These are phyloP conservation scores for Acanthornis magna DNA, from an alignment of 2,797 vertebrate species.

Conservation along the genomic window DNA sequence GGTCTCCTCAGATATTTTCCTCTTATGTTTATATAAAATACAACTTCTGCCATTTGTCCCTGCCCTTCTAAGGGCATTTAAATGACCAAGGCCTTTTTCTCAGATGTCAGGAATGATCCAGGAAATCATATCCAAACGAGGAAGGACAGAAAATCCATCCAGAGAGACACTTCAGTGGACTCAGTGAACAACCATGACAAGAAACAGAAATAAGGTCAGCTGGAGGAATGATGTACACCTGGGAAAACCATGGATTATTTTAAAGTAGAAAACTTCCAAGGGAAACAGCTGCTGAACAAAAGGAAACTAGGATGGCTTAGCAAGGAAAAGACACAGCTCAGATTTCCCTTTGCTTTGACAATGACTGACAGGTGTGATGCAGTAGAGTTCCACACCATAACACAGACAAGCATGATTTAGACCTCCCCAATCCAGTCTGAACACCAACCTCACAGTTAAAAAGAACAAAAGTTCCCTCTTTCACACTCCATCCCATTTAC, in stretches of 20 bases:
- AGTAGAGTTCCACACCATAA: background rate
- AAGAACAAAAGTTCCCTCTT: background rate
- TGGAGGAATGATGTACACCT: background rate
- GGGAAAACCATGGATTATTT: background rate
- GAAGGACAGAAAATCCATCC: background rate
- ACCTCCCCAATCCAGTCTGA: background rate
- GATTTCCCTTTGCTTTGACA: background rate
- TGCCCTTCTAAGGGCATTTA: background rate
- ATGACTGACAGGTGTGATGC: accelerated
- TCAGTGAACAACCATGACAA: background rate
- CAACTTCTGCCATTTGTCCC: background rate
- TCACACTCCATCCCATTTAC: background rate
- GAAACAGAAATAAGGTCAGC: background rate
- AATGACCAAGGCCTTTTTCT: background rate
- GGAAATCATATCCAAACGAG: background rate
- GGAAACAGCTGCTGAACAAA: background rate
- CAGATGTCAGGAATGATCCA: background rate
- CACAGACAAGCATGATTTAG: background rate
- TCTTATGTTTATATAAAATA: background rate
- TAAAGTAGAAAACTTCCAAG: background rate
- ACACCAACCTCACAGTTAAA: background rate
- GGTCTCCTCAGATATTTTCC: background rate
- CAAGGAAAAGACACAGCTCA: background rate
- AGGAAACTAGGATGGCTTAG: background rate
- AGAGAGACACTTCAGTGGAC: background rate